phyloP scores from a whole-genome alignment of 2,888 invertebrate species.

The Archaeoteleia sp. region DNA sequence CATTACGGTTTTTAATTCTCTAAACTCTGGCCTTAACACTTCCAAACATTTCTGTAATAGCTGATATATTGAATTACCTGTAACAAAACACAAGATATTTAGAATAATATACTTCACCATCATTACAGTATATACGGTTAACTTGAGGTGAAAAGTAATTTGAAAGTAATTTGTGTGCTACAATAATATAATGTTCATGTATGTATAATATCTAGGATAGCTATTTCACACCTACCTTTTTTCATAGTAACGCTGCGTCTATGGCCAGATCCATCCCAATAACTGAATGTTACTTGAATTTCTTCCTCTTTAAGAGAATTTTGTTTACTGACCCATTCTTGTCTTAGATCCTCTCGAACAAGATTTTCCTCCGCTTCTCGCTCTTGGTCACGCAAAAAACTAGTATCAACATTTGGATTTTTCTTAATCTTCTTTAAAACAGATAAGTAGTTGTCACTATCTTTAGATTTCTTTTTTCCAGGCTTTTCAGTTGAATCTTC shows the following conservation, averaged over 20 bases:
- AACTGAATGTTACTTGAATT: conserved; percentile 98
- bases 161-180: conserved; percentile 49
- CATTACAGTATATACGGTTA: too few species aligned
- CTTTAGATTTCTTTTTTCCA: too few species aligned
- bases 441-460: too few species aligned
- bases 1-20: conserved; percentile 96
- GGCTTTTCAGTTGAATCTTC: too few species aligned
- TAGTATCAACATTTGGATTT: conserved; percentile 99
- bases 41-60: conserved; percentile 91
- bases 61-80: conserved; percentile 93
- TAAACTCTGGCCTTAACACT: conserved; percentile 93
- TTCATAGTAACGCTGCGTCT: conserved; percentile 92
- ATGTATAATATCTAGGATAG: too few species aligned
- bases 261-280: conserved; percentile 99
- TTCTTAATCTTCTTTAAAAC: conserved; percentile 89
- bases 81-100: conserved; percentile 62
- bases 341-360: conserved; percentile 90
- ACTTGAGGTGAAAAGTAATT: too few species aligned
- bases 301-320: conserved; percentile 97
- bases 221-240: too few species aligned
- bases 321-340: conserved; percentile 98
- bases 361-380: conserved; percentile 96
- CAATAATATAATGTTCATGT: too few species aligned
- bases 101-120: too few species aligned
- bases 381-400: conserved; percentile 97